Evolutionary conservation across 2,113 vertebrate species (phyloP).

Genomic region (Anhinga anhinga): DNA sequence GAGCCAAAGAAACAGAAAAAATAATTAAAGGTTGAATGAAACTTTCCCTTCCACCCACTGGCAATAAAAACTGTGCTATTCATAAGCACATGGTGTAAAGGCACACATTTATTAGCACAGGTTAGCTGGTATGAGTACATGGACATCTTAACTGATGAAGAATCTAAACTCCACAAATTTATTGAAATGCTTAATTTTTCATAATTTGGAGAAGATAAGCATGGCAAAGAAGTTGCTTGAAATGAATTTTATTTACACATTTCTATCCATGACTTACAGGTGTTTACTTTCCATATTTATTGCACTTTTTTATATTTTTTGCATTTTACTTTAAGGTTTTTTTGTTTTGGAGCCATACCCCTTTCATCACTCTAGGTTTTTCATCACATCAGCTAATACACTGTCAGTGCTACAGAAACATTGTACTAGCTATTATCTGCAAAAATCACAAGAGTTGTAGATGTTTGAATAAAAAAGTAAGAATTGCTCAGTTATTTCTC

Average conservation of each 20-base stretch:
- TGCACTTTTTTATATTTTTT: neutral
- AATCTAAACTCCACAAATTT: neutral
- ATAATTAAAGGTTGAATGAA: neutral
- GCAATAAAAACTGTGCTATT: neutral
- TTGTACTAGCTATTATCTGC: too few species aligned
- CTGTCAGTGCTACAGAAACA: neutral
- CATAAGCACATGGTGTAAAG: neutral
- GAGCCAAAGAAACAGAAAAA: neutral
- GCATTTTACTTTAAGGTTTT: neutral
- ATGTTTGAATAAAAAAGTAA: neutral
- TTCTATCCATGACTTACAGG: neutral
- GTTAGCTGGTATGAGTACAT: too few species aligned
- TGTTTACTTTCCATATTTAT: neutral
- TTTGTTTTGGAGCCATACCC: accelerated
- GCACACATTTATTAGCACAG: accelerated
- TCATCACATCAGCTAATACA: neutral
- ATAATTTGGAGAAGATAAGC: neutral
- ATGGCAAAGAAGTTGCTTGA: neutral
- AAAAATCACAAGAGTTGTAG: neutral
- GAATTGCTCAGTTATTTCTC: neutral
- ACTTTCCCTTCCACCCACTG: neutral
- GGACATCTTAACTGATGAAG: neutral
- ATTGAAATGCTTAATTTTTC: neutral
- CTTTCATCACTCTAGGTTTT: neutral
- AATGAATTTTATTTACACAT: neutral